Evolutionary conservation across 2,888 invertebrate species (phyloP), one percentile per base, ranked within the genome.

Genomic region (Drosophila borealis): DNA sequence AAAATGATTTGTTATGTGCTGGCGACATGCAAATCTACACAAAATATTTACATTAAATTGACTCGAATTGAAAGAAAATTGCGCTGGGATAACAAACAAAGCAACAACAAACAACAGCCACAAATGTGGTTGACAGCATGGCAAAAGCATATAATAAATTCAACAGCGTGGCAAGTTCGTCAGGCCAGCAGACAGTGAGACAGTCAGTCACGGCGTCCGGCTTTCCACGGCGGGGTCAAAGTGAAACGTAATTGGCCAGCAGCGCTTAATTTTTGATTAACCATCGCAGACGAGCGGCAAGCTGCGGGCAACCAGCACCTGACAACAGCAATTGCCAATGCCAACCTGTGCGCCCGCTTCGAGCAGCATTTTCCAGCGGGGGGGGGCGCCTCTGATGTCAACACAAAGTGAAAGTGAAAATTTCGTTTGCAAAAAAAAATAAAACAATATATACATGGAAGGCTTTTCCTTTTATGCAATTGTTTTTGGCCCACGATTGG

Each of bases 181-280:
- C 63, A 59, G 49, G 48, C 48, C 49, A 48, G 53, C 29, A 29
- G 29, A 8, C 36, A 49, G 54, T 17, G 2, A 17, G 17, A 17
- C 17, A 41, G 57, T 48, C 51, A 76, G 80, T 81, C 84, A 82
- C 89, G 87, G 50, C 37, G 64, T 69, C 57, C 65, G 66, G 76
- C 88, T 80, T 82, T 86, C 86, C 76, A 71, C 63, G 61, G 67
- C 64, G 78, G 66, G 85, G 85, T 86, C 89, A 89, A 72, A 85
- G 89, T 77, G 76, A 90, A 85, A 88, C 79, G 80, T 85, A 89
- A 89, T 89, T 88, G 89, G 87, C 88, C 87, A 74, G 71, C 74
- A 70, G 85, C 77, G 83, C 76, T 81, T 77, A 82, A 82, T 82
- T 85, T 80, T 85, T 78, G 78, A 86, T 88, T 83, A 78, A 71